Evolutionary conservation across 2,888 invertebrate genomes (phyloP).

Genomic region (Microdon myrmicae): DNA sequence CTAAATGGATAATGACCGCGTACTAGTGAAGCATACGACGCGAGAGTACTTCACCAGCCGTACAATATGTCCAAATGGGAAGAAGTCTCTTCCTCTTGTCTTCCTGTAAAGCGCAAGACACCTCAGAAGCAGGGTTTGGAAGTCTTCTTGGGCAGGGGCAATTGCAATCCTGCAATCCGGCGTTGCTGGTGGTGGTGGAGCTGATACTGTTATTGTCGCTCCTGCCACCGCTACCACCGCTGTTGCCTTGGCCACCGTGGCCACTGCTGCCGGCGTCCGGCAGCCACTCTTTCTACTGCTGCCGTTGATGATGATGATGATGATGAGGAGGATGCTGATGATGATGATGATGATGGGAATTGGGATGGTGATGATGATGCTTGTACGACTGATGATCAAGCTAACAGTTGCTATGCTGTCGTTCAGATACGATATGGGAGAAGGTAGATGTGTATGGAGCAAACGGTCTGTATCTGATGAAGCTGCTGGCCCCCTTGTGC

Average conservation of each 20-base stretch:
- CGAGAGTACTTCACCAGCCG: conserved; percentile 34
- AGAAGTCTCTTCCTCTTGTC: conserved; percentile 15
- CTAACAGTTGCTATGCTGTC: conserved; percentile 42
- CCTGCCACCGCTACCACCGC: too few species aligned
- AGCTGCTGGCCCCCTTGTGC: conserved; percentile 36
- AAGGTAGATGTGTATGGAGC: conserved; percentile 32
- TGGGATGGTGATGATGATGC: conserved; percentile 33
- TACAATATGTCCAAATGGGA: conserved; percentile 51
- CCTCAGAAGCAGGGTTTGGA: conserved; percentile 49
- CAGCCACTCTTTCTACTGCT: conserved; percentile 16
- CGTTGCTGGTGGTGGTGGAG: too few species aligned
- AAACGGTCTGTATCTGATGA: conserved; percentile 40
- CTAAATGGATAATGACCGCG: conserved; percentile 67
- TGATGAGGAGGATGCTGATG: conserved; percentile 12
- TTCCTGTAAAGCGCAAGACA: conserved; percentile 48
- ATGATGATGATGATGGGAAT: conserved; percentile 12
- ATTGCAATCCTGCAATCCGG: too few species aligned
- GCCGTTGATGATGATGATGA: conserved; percentile 25
- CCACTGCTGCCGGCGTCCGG: conserved; percentile 23
- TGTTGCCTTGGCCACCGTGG: too few species aligned
- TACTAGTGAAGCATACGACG: conserved; percentile 32
- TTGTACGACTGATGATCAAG: conserved; percentile 42
- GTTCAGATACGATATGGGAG: conserved; percentile 24
- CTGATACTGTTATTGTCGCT: too few species aligned
- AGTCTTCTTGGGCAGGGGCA: too few species aligned